These are phyloP conservation scores for Microtus ochrogaster DNA, from an alignment of 2,113 vertebrate genomes.

Conservation along the genomic window DNA sequence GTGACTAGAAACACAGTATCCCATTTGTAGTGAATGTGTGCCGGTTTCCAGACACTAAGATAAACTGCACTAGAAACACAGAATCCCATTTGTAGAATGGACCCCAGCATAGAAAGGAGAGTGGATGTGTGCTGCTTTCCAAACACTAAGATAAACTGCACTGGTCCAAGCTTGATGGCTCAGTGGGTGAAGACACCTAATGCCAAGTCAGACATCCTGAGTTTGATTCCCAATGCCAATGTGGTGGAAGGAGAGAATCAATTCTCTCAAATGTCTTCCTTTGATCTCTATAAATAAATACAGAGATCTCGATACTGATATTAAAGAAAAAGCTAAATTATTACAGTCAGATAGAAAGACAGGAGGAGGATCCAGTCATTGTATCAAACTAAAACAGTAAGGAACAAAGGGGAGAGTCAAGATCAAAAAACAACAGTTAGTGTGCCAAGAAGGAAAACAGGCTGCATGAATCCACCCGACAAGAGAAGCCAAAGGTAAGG, in stretches of 20 bases:
- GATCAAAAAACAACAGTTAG: not conserved
- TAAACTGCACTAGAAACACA: not conserved
- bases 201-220: not conserved
- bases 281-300: not conserved
- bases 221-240: not conserved
- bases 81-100: not conserved
- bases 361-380: not conserved
- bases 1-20: not conserved
- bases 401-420: not conserved
- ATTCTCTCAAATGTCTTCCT: not conserved
- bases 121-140: not conserved
- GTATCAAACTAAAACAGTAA: not conserved
- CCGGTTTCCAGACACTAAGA: not conserved
- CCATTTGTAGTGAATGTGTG: not conserved
- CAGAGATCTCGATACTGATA: not conserved
- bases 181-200: not conserved
- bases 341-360: not conserved
- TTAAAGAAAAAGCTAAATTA: not conserved
- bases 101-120: not conserved
- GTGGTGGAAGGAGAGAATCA: not conserved
- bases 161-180: not conserved
- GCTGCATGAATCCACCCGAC: not conserved
- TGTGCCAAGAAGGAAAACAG: not conserved
- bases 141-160: slow-evolving; percentile 10
- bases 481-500: not conserved